phyloP scores from a whole-genome alignment of 2,888 invertebrate species.

The Carterocephalus palaemon region DNA sequence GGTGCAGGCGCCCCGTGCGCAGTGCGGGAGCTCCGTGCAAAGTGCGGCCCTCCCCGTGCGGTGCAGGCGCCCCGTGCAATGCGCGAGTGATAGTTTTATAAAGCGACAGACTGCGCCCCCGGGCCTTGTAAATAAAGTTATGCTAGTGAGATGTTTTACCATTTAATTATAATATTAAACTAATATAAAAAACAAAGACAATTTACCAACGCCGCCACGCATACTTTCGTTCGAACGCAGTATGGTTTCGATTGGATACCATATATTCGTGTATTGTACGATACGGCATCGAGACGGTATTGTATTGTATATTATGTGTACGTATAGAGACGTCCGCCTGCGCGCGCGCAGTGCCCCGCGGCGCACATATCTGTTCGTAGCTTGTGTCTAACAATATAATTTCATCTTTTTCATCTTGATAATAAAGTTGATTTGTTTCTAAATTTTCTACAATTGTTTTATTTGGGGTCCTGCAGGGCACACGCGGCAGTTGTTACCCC shows the following conservation, averaged over 20 bases:
- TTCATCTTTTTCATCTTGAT: conserved; percentile 79
- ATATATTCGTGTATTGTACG: conserved; percentile 47
- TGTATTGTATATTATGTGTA: conserved; percentile 36
- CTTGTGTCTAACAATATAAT: conserved; percentile 71
- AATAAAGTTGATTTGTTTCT: conserved; percentile 80
- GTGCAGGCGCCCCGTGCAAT: conserved; percentile 45
- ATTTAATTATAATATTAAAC: conserved; percentile 53
- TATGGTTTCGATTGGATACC: conserved; percentile 51
- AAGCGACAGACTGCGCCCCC: conserved; percentile 65
- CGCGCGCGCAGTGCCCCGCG: conserved; percentile 35
- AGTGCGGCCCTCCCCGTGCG: conserved; percentile 16
- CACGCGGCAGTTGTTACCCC: no score
- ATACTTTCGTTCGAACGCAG: conserved; percentile 57
- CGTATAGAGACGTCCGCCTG: conserved; percentile 36
- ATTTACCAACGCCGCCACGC: no score
- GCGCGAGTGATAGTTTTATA: conserved; percentile 72
- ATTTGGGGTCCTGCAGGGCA: conserved; percentile 28
- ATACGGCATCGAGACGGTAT: conserved; percentile 25
- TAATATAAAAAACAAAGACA: conserved; percentile 61
- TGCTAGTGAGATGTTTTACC: conserved; percentile 76
- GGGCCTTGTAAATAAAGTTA: conserved; percentile 68
- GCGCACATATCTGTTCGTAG: conserved; percentile 67
- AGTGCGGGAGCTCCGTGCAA: not conserved
- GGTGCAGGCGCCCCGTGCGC: not conserved
- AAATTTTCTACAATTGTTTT: conserved; percentile 61